A percentile compares a stretch with the other conserved stretches of the same genome.
Evolutionary conservation across 2,113 vertebrate species (phyloP).

Genomic region (Chinchilla lanigera): DNA sequence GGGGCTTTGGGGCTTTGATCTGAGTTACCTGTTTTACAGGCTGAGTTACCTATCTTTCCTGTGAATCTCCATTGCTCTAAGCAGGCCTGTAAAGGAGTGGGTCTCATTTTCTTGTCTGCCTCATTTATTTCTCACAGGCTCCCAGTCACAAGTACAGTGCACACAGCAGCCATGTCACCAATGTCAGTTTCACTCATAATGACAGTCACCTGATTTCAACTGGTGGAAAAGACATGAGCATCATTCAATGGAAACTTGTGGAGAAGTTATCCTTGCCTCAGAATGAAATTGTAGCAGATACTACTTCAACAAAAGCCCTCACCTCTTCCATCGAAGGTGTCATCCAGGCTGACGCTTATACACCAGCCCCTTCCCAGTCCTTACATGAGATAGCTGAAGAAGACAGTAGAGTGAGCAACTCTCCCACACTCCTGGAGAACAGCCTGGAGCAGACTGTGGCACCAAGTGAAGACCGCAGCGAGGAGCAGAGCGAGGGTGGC

Average conservation of each 20-base stretch:
- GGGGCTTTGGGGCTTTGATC: neutral
- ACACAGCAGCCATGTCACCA: slow-evolving; percentile 99
- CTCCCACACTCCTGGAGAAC: slow-evolving; percentile 83
- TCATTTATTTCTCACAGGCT: slow-evolving; percentile 87
- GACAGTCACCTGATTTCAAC: slow-evolving; percentile 97
- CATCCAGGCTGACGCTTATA: slow-evolving; percentile 69
- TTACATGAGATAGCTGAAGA: slow-evolving; percentile 79
- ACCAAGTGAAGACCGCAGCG: slow-evolving; percentile 80
- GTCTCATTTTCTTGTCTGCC: neutral
- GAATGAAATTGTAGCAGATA: slow-evolving; percentile 86
- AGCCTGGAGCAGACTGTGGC: slow-evolving; percentile 83
- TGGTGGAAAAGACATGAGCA: slow-evolving; percentile 98
- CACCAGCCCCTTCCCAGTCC: slow-evolving; percentile 73
- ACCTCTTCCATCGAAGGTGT: slow-evolving; percentile 77
- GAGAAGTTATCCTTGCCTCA: slow-evolving; percentile 90
- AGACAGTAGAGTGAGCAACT: slow-evolving; percentile 80
- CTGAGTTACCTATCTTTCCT: neutral
- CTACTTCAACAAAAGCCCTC: slow-evolving; percentile 80
- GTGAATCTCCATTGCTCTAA: neutral
- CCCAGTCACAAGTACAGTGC: slow-evolving; percentile 98
- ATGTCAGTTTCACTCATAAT: slow-evolving; percentile 95
- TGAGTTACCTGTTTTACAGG: neutral
- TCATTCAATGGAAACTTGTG: slow-evolving; percentile 97
- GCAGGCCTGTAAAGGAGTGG: neutral
- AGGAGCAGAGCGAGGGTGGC: slow-evolving; percentile 87